Evolutionary conservation across 2,113 vertebrate genomes (phyloP).

Genomic region (Oncorhynchus mykiss): DNA sequence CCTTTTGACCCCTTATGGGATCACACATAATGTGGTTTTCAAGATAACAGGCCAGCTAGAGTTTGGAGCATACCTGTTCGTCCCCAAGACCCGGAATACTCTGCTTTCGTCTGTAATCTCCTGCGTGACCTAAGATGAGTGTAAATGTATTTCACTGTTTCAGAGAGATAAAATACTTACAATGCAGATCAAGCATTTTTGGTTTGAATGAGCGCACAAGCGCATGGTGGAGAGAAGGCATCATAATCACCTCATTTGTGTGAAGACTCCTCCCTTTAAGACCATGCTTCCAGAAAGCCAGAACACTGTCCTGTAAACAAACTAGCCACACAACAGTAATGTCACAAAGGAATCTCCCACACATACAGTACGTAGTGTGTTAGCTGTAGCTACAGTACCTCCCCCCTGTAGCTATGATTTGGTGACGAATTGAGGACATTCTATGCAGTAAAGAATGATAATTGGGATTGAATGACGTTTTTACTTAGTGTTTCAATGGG

Average conservation of each 20-base stretch:
- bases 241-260: constrained; percentile 73
- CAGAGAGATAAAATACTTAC: background rate
- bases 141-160: background rate
- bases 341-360: too few species aligned
- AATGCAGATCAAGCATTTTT: background rate
- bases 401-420: background rate
- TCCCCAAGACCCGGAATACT: constrained; percentile 82
- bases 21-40: too few species aligned
- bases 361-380: too few species aligned
- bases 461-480: too few species aligned
- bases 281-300: constrained; percentile 88
- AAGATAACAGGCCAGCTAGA: background rate
- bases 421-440: background rate
- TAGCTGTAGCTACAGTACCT: background rate
- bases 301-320: constrained; percentile 85
- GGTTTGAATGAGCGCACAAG: too few species aligned
- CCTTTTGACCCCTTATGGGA: too few species aligned
- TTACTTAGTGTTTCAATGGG: constrained; percentile 83
- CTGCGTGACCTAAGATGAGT: constrained; percentile 78
- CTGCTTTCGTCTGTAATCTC: constrained; percentile 85
- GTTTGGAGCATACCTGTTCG: constrained; percentile 75
- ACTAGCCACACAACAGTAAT: constrained; percentile 58
- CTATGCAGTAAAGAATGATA: background rate
- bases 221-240: background rate
- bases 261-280: constrained; percentile 83